A percentile compares a stretch with the other conserved stretches of the same genome.
phyloP scores from a whole-genome alignment of 2,888 invertebrate species.

The Epinotia brunnichana region DNA sequence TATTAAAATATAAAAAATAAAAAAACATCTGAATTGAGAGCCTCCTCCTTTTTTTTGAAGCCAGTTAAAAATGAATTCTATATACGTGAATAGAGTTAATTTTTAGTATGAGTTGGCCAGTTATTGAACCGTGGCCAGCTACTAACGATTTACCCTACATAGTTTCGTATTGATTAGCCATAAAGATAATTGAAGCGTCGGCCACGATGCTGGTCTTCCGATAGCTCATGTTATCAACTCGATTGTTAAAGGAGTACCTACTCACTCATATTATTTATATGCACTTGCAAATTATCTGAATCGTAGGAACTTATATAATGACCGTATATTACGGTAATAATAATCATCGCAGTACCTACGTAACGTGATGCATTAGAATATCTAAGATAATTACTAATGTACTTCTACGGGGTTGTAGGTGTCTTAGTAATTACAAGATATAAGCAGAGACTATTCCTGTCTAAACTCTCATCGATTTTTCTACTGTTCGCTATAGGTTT shows the following conservation, averaged over 20 bases:
- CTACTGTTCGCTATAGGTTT: neutral
- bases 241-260: conserved; percentile 2
- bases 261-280: conserved; percentile 35
- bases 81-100: no score
- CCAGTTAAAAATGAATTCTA: no score
- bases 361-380: conserved; percentile 15
- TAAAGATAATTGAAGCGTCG: conserved; percentile 51
- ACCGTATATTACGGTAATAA: conserved; percentile 29
- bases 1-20: neutral
- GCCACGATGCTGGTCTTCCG: conserved; percentile 22
- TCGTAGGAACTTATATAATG: conserved; percentile 35
- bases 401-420: neutral
- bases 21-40: no score
- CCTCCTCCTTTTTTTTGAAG: no score
- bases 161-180: conserved; percentile 52
- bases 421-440: conserved; percentile 14
- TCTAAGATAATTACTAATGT: conserved; percentile 17
- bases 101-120: no score
- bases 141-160: no score
- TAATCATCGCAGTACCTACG: conserved; percentile 11
- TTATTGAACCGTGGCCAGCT: no score
- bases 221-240: conserved; percentile 17
- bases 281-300: conserved; percentile 40
- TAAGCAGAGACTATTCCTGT: neutral
- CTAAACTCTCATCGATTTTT: neutral